phyloP scores from a whole-genome alignment of 2,797 vertebrate species.

The Yasuhikotakia modesta region DNA sequence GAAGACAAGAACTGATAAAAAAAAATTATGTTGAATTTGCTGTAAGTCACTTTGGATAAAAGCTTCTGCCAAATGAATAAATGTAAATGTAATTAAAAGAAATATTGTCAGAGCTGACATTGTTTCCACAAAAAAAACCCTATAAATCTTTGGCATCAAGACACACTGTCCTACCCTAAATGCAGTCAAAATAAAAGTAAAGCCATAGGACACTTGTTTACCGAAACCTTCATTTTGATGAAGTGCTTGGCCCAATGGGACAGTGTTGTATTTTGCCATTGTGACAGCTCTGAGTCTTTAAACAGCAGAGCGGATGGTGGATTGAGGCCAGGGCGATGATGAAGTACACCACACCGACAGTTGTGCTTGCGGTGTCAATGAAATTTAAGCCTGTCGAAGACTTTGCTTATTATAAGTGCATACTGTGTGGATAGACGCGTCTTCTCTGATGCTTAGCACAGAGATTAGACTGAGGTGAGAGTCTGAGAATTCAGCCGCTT shows the following conservation, averaged over 20 bases:
- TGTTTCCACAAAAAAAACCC: background rate
- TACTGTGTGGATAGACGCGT: constrained; percentile 64
- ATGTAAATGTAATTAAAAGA: too few species aligned
- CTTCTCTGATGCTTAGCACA: constrained; percentile 46
- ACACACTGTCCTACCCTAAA: background rate
- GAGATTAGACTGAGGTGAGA: constrained; percentile 46
- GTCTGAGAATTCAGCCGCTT: constrained; percentile 28
- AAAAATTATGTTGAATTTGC: too few species aligned
- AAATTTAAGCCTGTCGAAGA: constrained; percentile 54
- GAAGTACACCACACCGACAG: constrained; percentile 44
- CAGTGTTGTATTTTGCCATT: constrained; percentile 45
- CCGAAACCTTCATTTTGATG: constrained; percentile 39
- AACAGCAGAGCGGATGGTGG: constrained; percentile 34
- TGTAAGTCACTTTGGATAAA: too few species aligned
- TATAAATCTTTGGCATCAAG: background rate
- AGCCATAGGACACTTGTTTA: constrained; percentile 38
- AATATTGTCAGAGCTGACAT: too few species aligned
- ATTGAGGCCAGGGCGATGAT: constrained; percentile 34
- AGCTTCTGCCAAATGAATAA: too few species aligned
- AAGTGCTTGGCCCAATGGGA: constrained; percentile 35
- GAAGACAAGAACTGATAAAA: too few species aligned
- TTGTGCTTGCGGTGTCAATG: constrained; percentile 15
- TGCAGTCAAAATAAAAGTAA: constrained; percentile 27
- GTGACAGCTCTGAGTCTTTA: constrained; percentile 47
- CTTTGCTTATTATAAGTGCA: constrained; percentile 64